Evolutionary conservation across 2,797 vertebrate genomes (phyloP).

Genomic region (Phrynocephalus vlangalii): DNA sequence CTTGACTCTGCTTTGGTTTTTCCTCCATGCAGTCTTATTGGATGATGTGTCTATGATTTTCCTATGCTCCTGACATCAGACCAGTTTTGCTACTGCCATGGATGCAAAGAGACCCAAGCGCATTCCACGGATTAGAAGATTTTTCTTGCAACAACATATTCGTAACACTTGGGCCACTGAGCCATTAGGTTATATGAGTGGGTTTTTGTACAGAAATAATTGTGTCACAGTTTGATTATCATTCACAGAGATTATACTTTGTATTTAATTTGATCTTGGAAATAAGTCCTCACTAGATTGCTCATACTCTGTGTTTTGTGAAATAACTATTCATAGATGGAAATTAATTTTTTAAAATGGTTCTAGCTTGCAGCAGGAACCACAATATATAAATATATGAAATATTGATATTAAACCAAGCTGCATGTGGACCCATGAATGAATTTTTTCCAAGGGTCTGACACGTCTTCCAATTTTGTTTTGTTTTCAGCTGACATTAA

Average conservation of each 20-base stretch:
- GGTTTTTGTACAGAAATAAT: constrained; percentile 54
- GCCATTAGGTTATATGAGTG: not conserved
- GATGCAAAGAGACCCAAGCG: not conserved
- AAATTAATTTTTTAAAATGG: constrained; percentile 62
- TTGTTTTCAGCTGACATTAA: constrained; percentile 74
- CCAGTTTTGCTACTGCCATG: too few relatives aligned
- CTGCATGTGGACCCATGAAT: constrained; percentile 74
- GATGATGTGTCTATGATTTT: too few relatives aligned
- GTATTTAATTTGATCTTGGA: constrained; percentile 69
- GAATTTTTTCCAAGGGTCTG: constrained; percentile 74
- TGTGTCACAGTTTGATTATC: constrained; percentile 66
- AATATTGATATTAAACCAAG: constrained; percentile 81
- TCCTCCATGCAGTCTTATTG: too few relatives aligned
- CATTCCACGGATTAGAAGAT: not conserved
- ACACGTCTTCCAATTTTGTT: constrained; percentile 76
- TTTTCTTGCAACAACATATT: not conserved
- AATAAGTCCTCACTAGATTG: constrained; percentile 76
- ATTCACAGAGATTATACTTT: constrained; percentile 74
- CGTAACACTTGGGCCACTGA: not conserved
- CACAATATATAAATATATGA: constrained; percentile 77
- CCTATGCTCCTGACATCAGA: not conserved
- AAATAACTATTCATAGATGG: constrained; percentile 81
- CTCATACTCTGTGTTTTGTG: constrained; percentile 72
- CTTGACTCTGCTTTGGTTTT: too few relatives aligned
- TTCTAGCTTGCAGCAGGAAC: constrained; percentile 77